A percentile compares a stretch with the other conserved stretches of the same genome.
These are phyloP conservation scores for Phaonia tiefii DNA, from an alignment of 2,888 invertebrate species.

Conservation along the genomic window DNA sequence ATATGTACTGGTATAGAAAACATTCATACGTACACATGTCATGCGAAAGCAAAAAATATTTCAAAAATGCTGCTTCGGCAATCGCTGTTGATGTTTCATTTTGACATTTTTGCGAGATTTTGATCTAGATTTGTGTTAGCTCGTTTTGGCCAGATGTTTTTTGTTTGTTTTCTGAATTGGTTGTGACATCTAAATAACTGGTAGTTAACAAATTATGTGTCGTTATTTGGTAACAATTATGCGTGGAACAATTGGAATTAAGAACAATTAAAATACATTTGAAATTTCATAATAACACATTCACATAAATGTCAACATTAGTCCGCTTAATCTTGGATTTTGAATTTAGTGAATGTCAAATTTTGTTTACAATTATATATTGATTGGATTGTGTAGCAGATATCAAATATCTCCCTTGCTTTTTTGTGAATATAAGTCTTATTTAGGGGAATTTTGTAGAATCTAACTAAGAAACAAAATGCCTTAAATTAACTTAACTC, in stretches of 20 bases:
- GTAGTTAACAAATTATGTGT: constrained; percentile 51
- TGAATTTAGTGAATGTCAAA: too few relatives aligned
- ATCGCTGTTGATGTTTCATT: neutral
- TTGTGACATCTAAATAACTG: constrained; percentile 44
- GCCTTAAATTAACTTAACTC: too few relatives aligned
- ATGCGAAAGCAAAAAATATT: constrained; percentile 1
- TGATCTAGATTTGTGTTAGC: constrained; percentile 1
- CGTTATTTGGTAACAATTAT: constrained; percentile 42
- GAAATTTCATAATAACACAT: constrained; percentile 23
- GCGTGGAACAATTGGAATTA: constrained; percentile 14
- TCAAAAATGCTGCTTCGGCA: constrained; percentile 11
- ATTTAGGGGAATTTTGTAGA: too few relatives aligned
- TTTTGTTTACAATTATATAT: too few relatives aligned
- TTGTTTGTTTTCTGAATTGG: constrained; percentile 6
- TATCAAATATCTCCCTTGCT: too few relatives aligned
- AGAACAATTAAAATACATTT: constrained; percentile 55
- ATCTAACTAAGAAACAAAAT: too few relatives aligned
- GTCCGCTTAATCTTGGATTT: too few relatives aligned
- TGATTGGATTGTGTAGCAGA: too few relatives aligned
- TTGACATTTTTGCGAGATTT: constrained; percentile 12
- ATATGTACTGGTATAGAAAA: too few relatives aligned
- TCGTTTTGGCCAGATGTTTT: constrained; percentile 42
- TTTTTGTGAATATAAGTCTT: too few relatives aligned
- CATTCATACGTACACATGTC: too few relatives aligned
- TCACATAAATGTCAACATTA: too few relatives aligned